Percentiles rank a stretch among this genome's conserved stretches.
Evolutionary conservation across 2,113 vertebrate genomes (phyloP).

Genomic region (Siniperca chuatsi): DNA sequence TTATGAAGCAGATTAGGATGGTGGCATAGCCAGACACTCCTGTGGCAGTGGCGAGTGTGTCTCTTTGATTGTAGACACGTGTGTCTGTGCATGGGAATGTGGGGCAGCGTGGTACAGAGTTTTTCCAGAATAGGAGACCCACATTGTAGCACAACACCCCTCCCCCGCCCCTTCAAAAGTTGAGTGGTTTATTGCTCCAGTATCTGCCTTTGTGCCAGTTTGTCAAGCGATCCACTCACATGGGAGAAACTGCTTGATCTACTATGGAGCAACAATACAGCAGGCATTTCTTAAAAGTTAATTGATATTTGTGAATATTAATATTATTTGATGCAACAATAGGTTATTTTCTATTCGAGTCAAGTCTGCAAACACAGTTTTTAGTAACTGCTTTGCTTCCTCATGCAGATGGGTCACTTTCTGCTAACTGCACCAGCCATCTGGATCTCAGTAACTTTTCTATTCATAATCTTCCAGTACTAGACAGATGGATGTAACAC

Average conservation of each 20-base stretch:
- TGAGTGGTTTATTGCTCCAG: constrained; percentile 49
- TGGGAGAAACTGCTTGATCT: not conserved
- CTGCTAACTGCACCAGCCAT: constrained; percentile 38
- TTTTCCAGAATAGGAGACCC: constrained; percentile 36
- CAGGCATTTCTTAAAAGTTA: not conserved
- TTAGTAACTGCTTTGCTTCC: constrained; percentile 20
- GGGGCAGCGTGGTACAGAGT: constrained; percentile 43
- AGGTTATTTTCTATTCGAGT: not conserved
- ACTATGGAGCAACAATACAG: not conserved
- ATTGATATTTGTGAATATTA: not conserved
- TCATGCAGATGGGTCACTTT: constrained; percentile 48
- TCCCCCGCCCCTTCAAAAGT: constrained; percentile 32
- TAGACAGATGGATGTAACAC: constrained; percentile 51
- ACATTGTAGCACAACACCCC: constrained; percentile 41
- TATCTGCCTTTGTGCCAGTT: constrained; percentile 46
- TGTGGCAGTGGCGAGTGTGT: constrained; percentile 29
- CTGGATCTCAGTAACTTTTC: constrained; percentile 45
- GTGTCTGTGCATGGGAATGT: constrained; percentile 63
- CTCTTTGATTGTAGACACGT: constrained; percentile 54
- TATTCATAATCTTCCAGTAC: constrained; percentile 38
- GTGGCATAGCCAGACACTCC: constrained; percentile 52
- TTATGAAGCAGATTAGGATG: constrained; percentile 71
- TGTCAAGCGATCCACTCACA: constrained; percentile 6
- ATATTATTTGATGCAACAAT: constrained; percentile 3
- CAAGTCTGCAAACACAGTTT: constrained; percentile 6